A percentile compares a stretch with the other conserved stretches of the same genome.
Conservation (phyloP, 2,888 invertebrate species). For the Perizoma flavofasciatum region DNA sequence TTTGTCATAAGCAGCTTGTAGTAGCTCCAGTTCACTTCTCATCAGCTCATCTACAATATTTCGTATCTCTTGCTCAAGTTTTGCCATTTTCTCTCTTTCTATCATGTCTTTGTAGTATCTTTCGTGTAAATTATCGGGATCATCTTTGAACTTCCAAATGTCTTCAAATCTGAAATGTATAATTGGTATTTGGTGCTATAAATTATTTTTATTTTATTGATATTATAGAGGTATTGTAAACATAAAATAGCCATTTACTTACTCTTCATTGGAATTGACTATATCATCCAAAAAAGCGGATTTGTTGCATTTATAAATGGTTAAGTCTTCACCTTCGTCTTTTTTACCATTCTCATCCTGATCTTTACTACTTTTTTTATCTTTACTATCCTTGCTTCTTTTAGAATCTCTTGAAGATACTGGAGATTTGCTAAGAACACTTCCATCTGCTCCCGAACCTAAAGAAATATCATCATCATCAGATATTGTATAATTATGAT, state of each 20-base stretch:
- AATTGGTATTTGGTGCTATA: neutral
- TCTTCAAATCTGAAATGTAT: slow-evolving; percentile 85
- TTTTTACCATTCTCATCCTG: slow-evolving; percentile 79
- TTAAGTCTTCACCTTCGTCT: slow-evolving; percentile 86
- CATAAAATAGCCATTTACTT: too few relatives aligned
- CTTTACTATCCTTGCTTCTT: slow-evolving; percentile 88
- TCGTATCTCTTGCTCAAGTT: slow-evolving; percentile 92
- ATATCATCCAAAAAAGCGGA: slow-evolving; percentile 90
- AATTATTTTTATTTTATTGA: neutral
- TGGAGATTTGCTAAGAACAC: slow-evolving; percentile 90
- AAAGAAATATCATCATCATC: neutral
- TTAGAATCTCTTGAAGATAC: slow-evolving; percentile 91
- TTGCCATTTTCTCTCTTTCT: slow-evolving; percentile 90
- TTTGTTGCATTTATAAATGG: slow-evolving; percentile 86
- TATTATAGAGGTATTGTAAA: too few relatives aligned
- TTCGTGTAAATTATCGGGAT: slow-evolving; percentile 89
- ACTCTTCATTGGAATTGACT: slow-evolving; percentile 89
- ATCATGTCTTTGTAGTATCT: slow-evolving; percentile 92
- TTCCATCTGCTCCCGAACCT: slow-evolving; percentile 86
- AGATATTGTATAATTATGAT: too few relatives aligned
- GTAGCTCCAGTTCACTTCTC: slow-evolving; percentile 87
- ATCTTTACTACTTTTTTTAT: slow-evolving; percentile 80
- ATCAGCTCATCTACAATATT: slow-evolving; percentile 91
- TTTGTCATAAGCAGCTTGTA: slow-evolving; percentile 89
- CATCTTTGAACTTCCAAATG: slow-evolving; percentile 92